Evolutionary conservation across 2,113 vertebrate species (phyloP), one percentile per base, ranked within the genome.

Genomic region (Theristicus caerulescens): DNA sequence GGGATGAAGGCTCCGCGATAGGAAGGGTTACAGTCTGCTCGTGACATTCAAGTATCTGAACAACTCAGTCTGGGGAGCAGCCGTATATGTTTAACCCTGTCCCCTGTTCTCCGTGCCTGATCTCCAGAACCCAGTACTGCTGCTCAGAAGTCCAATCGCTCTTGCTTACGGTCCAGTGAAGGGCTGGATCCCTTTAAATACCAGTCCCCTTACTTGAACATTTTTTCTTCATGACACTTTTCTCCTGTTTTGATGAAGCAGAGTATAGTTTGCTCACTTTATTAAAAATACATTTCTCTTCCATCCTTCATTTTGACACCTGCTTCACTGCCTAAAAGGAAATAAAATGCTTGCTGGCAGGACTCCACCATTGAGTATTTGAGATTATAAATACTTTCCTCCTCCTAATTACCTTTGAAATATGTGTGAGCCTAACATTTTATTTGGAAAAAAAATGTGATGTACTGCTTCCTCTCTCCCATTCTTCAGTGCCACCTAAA

Each of bases 191-290:
- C 85, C 82, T 97, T 90, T 94, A 96, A 97, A 98, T 98, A 94
- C 97, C 93, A 96, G 91, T 83, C 70, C 55, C 34, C 85, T 98
- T 97, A 97, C 94, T 93, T 93, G 88, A 42, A 58, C 95, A 97
- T 97, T 98, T 98, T 97, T 98, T 62, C 91, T 92, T 91, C 51
- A 4, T 97, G 96, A 98, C 54, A 57, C 47, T 93, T 96, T 95
- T 93, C 94, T 97, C 79, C 93, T 97, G 88, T 97, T 98, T 97
- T 97, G 97, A 97, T 98, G 94, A 97, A 97, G 90, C 59, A 36
- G 22, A 78, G 34, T 69, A 36, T 91, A 83, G 89, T 96, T 97
- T 93, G 83, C 86, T 94, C 83, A 64, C 89, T 96, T 95, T 89
- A 96, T 96, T 96, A 93, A 94, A 94, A 90, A 76, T 81, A 66